Conservation (phyloP, 2,113 vertebrate genomes). For the Nansenia antarctica region DNA sequence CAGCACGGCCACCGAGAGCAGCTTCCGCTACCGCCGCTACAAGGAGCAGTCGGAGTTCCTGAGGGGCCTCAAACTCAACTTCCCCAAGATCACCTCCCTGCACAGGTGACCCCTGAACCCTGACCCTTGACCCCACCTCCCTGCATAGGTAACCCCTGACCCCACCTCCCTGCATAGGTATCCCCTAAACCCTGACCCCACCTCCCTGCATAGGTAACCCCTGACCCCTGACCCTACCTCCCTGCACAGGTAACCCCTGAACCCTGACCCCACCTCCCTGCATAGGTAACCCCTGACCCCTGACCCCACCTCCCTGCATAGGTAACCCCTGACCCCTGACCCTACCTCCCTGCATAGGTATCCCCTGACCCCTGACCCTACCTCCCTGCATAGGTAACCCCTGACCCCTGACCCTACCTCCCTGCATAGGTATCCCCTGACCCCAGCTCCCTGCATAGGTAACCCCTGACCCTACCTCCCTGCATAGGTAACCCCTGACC, state of each 20-base stretch:
- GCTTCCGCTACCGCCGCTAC: slow-evolving; percentile 84
- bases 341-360: no score
- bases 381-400: no score
- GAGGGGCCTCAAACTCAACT: slow-evolving; percentile 87
- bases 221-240: not conserved
- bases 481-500: no score
- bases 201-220: not conserved
- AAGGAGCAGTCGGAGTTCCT: slow-evolving; percentile 84
- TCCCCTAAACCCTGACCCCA: not conserved
- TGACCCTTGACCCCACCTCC: slow-evolving; percentile 66
- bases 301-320: no score
- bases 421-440: no score
- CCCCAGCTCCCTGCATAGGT: no score
- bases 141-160: slow-evolving; percentile 68
- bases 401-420: no score
- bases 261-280: no score
- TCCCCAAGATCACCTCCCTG: slow-evolving; percentile 87
- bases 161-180: not conserved
- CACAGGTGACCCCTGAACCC: slow-evolving; percentile 58
- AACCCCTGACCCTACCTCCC: no score
- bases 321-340: no score
- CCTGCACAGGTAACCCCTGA: not conserved
- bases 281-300: no score
- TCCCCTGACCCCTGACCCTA: no score
- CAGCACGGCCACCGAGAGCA: slow-evolving; percentile 77